A percentile compares a stretch with the other conserved stretches of the same genome.
phyloP scores from a whole-genome alignment of 1,140 invertebrate genomes.

The Drosophila kohkoa region DNA sequence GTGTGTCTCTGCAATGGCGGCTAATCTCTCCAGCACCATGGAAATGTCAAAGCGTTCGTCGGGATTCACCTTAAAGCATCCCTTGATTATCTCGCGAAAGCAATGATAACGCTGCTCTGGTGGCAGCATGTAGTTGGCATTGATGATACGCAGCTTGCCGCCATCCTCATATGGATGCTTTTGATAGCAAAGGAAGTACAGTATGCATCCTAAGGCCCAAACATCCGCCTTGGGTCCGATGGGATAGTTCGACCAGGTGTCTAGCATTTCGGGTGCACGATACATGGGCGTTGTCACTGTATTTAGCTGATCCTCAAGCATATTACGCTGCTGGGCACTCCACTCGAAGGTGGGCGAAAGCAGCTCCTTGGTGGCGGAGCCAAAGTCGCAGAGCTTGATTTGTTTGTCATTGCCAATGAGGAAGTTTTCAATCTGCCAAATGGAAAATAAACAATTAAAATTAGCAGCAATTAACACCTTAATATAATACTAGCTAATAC shows the following conservation, averaged over 20 bases:
- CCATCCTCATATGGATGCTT: slow-evolving; percentile 99
- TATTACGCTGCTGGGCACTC: slow-evolving; percentile 95
- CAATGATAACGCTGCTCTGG: slow-evolving; percentile 92
- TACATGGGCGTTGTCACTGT: slow-evolving; percentile 95
- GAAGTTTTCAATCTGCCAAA: slow-evolving; percentile 87
- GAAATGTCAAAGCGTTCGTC: slow-evolving; percentile 89
- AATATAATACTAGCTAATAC: slow-evolving; percentile 60
- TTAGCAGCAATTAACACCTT: not conserved
- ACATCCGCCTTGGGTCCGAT: slow-evolving; percentile 96
- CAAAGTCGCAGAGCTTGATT: slow-evolving; percentile 99
- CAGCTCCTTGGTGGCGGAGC: slow-evolving; percentile 95
- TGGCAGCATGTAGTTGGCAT: slow-evolving; percentile 97
- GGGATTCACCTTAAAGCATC: slow-evolving; percentile 94
- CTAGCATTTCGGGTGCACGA: slow-evolving; percentile 97
- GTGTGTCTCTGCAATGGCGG: slow-evolving; percentile 94
- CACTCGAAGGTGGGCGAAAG: slow-evolving; percentile 94
- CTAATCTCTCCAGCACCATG: slow-evolving; percentile 92
- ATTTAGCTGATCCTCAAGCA: slow-evolving; percentile 95
- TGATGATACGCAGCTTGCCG: slow-evolving; percentile 97
- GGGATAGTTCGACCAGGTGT: slow-evolving; percentile 98
- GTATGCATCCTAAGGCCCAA: slow-evolving; percentile 98
- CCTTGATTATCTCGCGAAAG: slow-evolving; percentile 96
- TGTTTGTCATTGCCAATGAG: slow-evolving; percentile 92
- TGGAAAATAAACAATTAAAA: slow-evolving; percentile 72
- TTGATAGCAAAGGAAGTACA: slow-evolving; percentile 96